Conservation (phyloP, 2,888 invertebrate species). For the Lepidocyrtoides sp. region DNA sequence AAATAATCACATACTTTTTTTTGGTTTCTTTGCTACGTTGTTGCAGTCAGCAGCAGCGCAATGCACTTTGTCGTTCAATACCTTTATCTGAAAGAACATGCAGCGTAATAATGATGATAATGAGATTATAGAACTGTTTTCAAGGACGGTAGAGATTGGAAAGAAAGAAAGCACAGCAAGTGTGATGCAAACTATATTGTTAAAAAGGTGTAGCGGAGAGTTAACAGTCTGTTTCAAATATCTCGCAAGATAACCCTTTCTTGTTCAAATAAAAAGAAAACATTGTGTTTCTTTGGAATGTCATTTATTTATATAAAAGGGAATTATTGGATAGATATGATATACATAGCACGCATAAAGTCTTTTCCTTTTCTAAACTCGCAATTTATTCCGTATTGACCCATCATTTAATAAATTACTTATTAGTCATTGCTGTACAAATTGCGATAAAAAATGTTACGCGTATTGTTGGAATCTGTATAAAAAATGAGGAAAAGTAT, state of each 20-base stretch:
- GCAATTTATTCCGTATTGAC: conserved; percentile 37
- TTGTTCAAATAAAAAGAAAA: background rate
- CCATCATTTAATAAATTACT: background rate
- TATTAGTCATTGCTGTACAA: no score
- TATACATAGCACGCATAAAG: background rate
- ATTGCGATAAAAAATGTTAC: background rate
- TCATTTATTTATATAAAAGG: background rate
- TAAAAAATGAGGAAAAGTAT: no score
- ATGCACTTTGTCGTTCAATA: background rate
- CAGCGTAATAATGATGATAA: conserved; percentile 35
- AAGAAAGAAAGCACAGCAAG: conserved; percentile 3
- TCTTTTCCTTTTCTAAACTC: background rate
- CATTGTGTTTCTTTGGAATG: background rate
- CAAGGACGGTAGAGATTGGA: conserved; percentile 26
- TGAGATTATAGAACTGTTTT: conserved; percentile 24
- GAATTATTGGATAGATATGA: background rate
- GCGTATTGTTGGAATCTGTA: no score
- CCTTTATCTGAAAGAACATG: background rate
- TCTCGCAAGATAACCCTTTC: background rate
- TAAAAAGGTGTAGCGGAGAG: background rate
- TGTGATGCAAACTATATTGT: background rate
- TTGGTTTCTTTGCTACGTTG: background rate
- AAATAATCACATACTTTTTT: conserved; percentile 51
- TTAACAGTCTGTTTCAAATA: background rate
- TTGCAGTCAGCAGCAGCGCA: no score